These are phyloP conservation scores for Heliconius melpomene DNA, from an alignment of 1,140 invertebrate species.

Conservation along the genomic window DNA sequence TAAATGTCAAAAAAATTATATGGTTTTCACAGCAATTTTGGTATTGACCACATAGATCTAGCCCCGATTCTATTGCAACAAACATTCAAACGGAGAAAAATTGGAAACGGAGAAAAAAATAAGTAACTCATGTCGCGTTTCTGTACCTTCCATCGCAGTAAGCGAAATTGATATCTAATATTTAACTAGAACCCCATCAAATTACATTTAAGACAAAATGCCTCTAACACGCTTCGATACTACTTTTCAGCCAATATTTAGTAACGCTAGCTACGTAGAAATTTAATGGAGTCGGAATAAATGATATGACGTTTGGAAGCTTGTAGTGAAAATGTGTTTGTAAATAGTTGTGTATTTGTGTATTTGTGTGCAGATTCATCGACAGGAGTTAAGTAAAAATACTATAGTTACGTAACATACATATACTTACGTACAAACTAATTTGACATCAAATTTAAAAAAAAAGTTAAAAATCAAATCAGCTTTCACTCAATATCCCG, in stretches of 20 bases:
- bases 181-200: background rate
- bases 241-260: constrained; percentile 2
- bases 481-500: no score
- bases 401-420: background rate
- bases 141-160: no score
- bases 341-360: background rate
- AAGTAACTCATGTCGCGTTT: no score
- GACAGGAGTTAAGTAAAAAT: background rate
- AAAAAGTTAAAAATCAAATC: no score
- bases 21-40: no score
- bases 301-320: background rate
- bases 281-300: background rate
- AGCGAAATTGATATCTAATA: background rate
- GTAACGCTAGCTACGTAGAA: constrained; percentile 4
- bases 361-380: background rate
- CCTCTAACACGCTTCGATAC: constrained; percentile 9
- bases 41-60: no score
- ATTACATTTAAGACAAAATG: background rate
- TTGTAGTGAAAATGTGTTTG: background rate
- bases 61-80: no score
- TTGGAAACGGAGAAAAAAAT: no score
- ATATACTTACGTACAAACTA: no score
- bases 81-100: no score
- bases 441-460: no score
- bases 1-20: no score